Percentiles rank a stretch among this genome's conserved stretches.
phyloP scores from a whole-genome alignment of 2,888 invertebrate species.

The Orgyia antiqua region DNA sequence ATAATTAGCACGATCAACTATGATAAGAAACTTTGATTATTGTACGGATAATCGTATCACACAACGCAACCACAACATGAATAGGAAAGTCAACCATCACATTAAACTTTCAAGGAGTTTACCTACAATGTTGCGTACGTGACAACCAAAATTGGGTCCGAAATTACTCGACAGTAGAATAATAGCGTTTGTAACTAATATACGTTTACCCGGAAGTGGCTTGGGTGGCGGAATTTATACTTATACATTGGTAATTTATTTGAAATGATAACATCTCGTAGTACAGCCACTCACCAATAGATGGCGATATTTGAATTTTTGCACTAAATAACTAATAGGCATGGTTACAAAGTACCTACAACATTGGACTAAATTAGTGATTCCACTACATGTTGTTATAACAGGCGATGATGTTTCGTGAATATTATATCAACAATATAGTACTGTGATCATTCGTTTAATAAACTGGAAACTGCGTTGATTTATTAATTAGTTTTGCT shows the following conservation, averaged over 20 bases:
- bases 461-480: not conserved
- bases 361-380: conserved; percentile 23
- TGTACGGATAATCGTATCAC: conserved; percentile 16
- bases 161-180: conserved; percentile 37
- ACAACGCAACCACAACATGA: conserved; percentile 13
- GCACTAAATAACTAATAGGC: conserved; percentile 7
- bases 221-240: conserved; percentile 30
- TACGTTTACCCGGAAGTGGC: conserved; percentile 41
- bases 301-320: conserved; percentile 30
- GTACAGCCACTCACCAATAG: conserved; percentile 42
- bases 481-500: no score
- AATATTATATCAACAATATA: conserved; percentile 14
- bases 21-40: no score
- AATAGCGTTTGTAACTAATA: conserved; percentile 38
- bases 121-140: conserved; percentile 26
- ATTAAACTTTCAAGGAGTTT: conserved; percentile 39
- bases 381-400: conserved; percentile 22
- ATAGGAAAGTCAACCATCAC: conserved; percentile 20
- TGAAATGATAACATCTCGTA: conserved; percentile 8
- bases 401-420: conserved; percentile 21
- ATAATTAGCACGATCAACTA: no score
- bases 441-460: not conserved
- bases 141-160: conserved; percentile 36
- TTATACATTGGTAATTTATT: conserved; percentile 34
- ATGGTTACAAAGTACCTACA: no score